Percentiles rank a stretch among this genome's conserved stretches.
These are phyloP conservation scores for Apodemus speciosus DNA, from an alignment of 2,113 vertebrate species.

Conservation along the genomic window DNA sequence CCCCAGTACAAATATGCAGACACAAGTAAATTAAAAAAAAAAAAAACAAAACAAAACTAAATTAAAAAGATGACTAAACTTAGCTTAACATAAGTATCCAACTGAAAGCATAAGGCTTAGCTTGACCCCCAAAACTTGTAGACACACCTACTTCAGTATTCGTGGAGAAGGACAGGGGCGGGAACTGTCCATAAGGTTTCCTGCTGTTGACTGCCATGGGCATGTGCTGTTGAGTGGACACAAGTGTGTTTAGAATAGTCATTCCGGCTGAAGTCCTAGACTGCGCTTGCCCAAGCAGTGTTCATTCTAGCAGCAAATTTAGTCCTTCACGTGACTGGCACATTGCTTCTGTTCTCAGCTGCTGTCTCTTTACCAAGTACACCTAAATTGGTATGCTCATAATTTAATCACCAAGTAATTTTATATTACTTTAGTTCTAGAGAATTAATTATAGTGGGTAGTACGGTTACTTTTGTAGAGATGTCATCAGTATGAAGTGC, in stretches of 20 bases:
- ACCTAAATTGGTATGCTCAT: constrained; percentile 28
- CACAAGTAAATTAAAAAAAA: no score
- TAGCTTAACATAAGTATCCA: constrained; percentile 8
- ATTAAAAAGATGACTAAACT: neutral
- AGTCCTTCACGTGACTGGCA: neutral
- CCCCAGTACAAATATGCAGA: neutral
- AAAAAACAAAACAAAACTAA: neutral
- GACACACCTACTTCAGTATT: neutral
- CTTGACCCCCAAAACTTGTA: constrained; percentile 34
- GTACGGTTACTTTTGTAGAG: constrained; percentile 55
- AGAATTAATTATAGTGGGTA: constrained; percentile 45
- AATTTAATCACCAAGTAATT: constrained; percentile 44
- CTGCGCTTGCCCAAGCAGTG: neutral
- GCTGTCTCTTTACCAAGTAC: constrained; percentile 10
- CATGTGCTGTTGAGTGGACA: neutral
- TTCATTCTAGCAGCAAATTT: neutral
- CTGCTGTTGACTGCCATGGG: neutral
- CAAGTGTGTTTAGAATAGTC: neutral
- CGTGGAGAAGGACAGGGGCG: neutral
- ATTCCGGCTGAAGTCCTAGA: constrained; percentile 30
- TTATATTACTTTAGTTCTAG: constrained; percentile 54
- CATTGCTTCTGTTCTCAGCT: neutral
- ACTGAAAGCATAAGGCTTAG: constrained; percentile 40
- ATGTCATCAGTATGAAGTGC: constrained; percentile 50
- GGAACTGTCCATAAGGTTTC: constrained; percentile 34